Base-by-base conservation (phyloP, 2,797 vertebrate genomes). In the Rhynchotus rufescens region DNA sequence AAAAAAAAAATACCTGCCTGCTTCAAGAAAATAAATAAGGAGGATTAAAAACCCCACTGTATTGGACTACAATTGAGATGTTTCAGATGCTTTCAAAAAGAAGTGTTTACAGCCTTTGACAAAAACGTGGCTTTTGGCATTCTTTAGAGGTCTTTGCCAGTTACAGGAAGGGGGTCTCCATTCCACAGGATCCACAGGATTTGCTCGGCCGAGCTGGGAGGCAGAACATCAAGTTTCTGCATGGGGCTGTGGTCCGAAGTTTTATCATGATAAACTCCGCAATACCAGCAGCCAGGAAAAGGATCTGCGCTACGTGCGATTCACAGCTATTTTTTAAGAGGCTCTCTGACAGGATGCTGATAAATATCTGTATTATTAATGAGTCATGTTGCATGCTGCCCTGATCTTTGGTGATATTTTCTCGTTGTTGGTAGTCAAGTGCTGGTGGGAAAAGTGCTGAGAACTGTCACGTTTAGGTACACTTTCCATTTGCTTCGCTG, bases 321-420 rank as follows among this genome's bases (percentile, higher is more conserved):
- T 83, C 73, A 42, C 15, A 60, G 64, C 47, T 75, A 36, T 52
- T 92, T 82, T 88, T 68, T 69, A 40, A 78, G 52, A 77, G n/a
- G 75, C 62, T 76, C 87, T 77, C 4, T 82, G 84, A 78, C 91
- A 94, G 93, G 82, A 87, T 88, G 81, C 88, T 92, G 91, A 93
- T 95, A 90, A 91, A 80, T 93, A 92, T 80, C 86, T 60, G 38
- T 88, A 26, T 93, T 90, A 87, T 93, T 95, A 90, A 87, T 89
- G 89, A 96, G 62, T 92, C 84, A 36, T 69, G 69, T 83, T 79
- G 84, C 67, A 6, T 38, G 34, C 51, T 85, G 88, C 36, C 69
- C 62, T 79, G 69, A 73, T 73, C 67, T 92, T 66, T 28, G 32
- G 66, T 75, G 92, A 59, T 86, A 59, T 84, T 92, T 95, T 90